phyloP scores from a whole-genome alignment of 2,888 invertebrate species.

The Tupiocoris notatus region DNA sequence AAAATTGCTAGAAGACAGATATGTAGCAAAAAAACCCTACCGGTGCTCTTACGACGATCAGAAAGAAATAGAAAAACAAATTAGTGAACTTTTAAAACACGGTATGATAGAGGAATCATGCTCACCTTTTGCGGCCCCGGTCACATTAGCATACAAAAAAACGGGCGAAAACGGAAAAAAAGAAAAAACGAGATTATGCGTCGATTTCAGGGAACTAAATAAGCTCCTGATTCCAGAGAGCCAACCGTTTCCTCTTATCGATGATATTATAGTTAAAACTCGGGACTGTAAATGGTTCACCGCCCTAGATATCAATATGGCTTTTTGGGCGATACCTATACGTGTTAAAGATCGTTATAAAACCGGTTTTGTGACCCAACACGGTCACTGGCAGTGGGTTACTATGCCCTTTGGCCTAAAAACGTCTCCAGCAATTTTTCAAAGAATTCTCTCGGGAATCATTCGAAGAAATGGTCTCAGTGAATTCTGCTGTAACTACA shows the following conservation, averaged over 20 bases:
- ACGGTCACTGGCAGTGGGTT: slow-evolving; percentile 2
- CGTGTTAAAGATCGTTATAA: background rate
- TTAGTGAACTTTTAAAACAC: background rate
- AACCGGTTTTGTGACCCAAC: background rate
- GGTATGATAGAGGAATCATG: slow-evolving; percentile 3
- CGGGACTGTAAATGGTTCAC: slow-evolving; percentile 42
- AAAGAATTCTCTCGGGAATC: slow-evolving; percentile 47
- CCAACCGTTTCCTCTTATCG: slow-evolving; percentile 42
- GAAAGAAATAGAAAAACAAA: slow-evolving; percentile 17
- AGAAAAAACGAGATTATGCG: slow-evolving; percentile 22
- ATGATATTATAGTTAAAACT: slow-evolving; percentile 34
- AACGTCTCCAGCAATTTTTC: slow-evolving; percentile 18
- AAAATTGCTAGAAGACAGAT: background rate
- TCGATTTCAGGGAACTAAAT: slow-evolving; percentile 8
- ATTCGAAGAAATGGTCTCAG: slow-evolving; percentile 46
- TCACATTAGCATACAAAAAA: background rate
- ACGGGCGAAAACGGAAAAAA: background rate
- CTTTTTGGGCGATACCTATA: slow-evolving; percentile 4
- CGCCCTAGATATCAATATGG: slow-evolving; percentile 25
- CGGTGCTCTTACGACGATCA: slow-evolving; percentile 21
- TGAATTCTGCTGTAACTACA: slow-evolving; percentile 31
- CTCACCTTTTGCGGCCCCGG: slow-evolving; percentile 3
- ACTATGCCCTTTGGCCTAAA: slow-evolving; percentile 24
- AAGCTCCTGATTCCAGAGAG: slow-evolving; percentile 25
- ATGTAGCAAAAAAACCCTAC: slow-evolving; percentile 21